Percentiles rank a stretch among this genome's conserved stretches.
These are phyloP conservation scores for Coracias cyanogaster DNA, from an alignment of 2,797 vertebrate genomes.

Conservation along the genomic window DNA sequence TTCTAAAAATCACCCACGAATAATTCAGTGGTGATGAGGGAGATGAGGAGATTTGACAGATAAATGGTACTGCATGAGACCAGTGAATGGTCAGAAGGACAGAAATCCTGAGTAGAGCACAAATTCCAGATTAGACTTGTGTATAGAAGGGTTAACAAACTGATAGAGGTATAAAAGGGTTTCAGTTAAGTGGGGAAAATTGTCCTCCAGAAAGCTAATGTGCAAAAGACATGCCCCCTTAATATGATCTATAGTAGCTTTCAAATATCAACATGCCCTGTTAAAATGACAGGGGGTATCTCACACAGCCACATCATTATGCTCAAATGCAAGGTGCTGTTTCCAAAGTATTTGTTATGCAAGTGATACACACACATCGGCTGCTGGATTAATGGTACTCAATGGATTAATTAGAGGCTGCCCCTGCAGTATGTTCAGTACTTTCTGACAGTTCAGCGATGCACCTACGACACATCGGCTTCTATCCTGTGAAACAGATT, in stretches of 20 bases:
- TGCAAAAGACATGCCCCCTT: neutral
- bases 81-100: neutral
- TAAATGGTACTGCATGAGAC: neutral
- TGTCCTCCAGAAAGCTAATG: neutral
- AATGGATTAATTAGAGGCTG: constrained; percentile 22
- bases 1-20: neutral
- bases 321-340: neutral
- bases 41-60: neutral
- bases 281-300: neutral
- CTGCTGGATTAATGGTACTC: neutral
- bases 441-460: neutral
- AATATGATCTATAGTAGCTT: neutral
- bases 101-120: neutral
- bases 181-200: neutral
- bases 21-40: neutral
- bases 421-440: neutral
- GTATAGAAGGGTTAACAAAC: neutral
- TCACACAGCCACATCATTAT: neutral
- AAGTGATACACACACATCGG: neutral
- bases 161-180: neutral
- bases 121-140: neutral
- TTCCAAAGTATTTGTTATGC: neutral
- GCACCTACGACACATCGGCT: neutral
- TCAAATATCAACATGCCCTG: neutral
- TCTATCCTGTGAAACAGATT: neutral